phyloP scores from a whole-genome alignment of 2,888 invertebrate species.

The Flexamia atlantica region DNA sequence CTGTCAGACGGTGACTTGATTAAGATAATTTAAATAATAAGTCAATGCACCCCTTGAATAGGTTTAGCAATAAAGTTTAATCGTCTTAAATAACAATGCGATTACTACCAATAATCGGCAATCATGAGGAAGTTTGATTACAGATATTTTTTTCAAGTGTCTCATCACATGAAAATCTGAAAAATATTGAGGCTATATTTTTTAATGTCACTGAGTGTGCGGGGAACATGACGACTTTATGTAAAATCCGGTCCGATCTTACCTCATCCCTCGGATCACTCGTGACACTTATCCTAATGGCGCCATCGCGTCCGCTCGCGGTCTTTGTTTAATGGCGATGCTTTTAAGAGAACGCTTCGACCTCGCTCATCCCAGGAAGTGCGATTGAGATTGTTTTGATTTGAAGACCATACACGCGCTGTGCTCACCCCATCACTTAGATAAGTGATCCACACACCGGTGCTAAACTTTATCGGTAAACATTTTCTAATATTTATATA shows the following conservation, averaged over 20 bases:
- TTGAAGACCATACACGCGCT: not conserved
- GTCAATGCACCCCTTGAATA: no score
- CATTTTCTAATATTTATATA: no score
- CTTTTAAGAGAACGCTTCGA: constrained; percentile 38
- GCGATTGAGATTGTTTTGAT: not conserved
- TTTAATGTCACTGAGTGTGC: not conserved
- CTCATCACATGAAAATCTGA: no score
- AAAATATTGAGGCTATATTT: not conserved
- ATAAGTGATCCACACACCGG: not conserved
- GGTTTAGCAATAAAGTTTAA: no score
- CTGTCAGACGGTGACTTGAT: no score
- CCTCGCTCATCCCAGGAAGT: not conserved
- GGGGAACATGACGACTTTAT: not conserved
- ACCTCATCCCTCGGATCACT: not conserved
- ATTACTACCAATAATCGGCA: no score
- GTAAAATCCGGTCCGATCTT: constrained; percentile 21
- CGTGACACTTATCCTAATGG: constrained; percentile 45
- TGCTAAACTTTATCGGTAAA: no score
- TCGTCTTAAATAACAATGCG: no score
- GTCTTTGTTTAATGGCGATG: not conserved
- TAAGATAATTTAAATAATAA: no score
- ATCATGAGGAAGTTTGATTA: no score
- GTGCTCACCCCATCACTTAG: not conserved
- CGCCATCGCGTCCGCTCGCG: not conserved
- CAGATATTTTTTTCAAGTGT: no score